These are phyloP conservation scores for mouse (Mus musculus) DNA, from an alignment of 2,113 vertebrate species.

Conservation along the genomic window GRCm39 chr4:54948501-54949000, in stretches of 20 bases:
- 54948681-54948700: conserved; percentile 90
- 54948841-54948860: conserved; percentile 85
- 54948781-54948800: conserved; percentile 80
- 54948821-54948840: conserved; percentile 82
- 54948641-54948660: conserved; percentile 59
- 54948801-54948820: conserved; percentile 74
- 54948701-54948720: conserved; percentile 85
- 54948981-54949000: conserved; percentile 33
- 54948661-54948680: conserved; percentile 87
- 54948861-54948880: conserved; percentile 88
- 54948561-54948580: conserved; percentile 82
- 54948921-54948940: conserved; percentile 80
- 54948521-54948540: conserved; percentile 73
- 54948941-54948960: conserved; percentile 82
- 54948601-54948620: conserved; percentile 88
- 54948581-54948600: conserved; percentile 82
- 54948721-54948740: conserved; percentile 86
- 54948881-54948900: conserved; percentile 77
- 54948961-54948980: conserved; percentile 81
- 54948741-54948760: conserved; percentile 84
- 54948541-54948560: conserved; percentile 84
- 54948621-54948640: conserved; percentile 78
- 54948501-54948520: conserved; percentile 85
- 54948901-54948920: conserved; percentile 68
- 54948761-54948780: conserved; percentile 79